Evolutionary conservation across 2,888 invertebrate species (phyloP).

Genomic region (Dryobotodes eremita): DNA sequence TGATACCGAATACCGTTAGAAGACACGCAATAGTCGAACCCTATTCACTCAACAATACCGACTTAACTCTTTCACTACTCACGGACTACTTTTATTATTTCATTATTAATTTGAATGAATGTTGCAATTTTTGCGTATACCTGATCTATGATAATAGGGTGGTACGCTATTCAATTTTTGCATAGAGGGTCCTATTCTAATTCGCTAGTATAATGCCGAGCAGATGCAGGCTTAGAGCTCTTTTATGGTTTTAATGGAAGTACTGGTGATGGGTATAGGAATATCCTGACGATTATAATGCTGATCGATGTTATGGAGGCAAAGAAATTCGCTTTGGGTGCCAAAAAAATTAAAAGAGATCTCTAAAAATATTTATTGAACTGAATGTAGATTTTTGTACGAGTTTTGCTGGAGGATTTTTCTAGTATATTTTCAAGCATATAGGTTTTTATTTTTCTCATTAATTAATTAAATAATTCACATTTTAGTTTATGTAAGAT

Average conservation of each 20-base stretch:
- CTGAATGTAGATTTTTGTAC: background rate
- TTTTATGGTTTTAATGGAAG: slow-evolving; percentile 64
- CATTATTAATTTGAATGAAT: slow-evolving; percentile 90
- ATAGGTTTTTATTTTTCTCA: background rate
- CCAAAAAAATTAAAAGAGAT: fast-evolving
- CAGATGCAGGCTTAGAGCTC: slow-evolving; percentile 71
- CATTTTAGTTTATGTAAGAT: too few species aligned
- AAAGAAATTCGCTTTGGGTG: background rate
- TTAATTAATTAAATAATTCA: background rate
- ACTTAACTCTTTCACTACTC: slow-evolving; percentile 84
- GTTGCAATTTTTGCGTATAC: slow-evolving; percentile 89
- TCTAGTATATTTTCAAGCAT: background rate
- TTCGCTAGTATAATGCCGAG: slow-evolving; percentile 76
- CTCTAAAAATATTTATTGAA: background rate
- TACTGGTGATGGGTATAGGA: slow-evolving; percentile 30
- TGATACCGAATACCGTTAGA: slow-evolving; percentile 61
- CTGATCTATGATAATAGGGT: slow-evolving; percentile 86
- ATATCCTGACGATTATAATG: slow-evolving; percentile 21
- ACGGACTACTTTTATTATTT: slow-evolving; percentile 86
- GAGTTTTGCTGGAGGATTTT: background rate
- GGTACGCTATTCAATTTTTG: slow-evolving; percentile 87
- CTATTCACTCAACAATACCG: slow-evolving; percentile 71
- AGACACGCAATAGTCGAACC: slow-evolving; percentile 65
- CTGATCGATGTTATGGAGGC: background rate
- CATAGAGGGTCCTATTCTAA: slow-evolving; percentile 84